Evolutionary conservation across 2,113 vertebrate species (phyloP).

Genomic region (Himantopus leucocephalus): DNA sequence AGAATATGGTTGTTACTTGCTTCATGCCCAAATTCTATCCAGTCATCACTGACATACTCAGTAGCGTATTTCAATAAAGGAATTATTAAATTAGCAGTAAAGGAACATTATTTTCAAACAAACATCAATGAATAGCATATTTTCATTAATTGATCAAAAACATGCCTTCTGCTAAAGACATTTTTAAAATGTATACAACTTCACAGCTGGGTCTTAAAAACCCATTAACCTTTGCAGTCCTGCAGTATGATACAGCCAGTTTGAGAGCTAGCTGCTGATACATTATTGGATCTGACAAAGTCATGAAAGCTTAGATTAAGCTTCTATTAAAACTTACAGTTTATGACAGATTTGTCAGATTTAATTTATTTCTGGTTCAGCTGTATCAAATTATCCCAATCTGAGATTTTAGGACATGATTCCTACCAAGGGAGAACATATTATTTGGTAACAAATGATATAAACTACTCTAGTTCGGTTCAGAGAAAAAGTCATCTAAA

Average conservation of each 20-base stretch:
- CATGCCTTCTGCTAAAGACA: neutral
- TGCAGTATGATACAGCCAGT: conserved; percentile 10
- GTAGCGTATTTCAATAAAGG: neutral
- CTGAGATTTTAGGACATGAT: conserved; percentile 52
- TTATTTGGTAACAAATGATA: conserved; percentile 40
- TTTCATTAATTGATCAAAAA: neutral
- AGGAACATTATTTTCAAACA: neutral
- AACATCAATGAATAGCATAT: neutral
- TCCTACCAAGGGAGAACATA: conserved; percentile 33
- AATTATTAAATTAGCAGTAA: neutral
- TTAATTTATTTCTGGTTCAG: conserved; percentile 74
- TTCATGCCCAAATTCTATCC: neutral
- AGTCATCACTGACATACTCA: neutral
- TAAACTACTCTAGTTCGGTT: neutral
- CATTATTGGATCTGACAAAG: conserved; percentile 76
- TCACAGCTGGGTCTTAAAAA: conserved; percentile 31
- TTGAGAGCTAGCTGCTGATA: conserved; percentile 50
- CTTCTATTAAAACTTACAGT: conserved; percentile 72
- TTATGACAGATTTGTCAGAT: conserved; percentile 77
- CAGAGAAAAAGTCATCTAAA: neutral
- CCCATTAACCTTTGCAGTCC: conserved; percentile 55
- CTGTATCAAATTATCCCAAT: conserved; percentile 69
- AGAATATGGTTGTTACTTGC: neutral
- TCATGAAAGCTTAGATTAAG: conserved; percentile 74
- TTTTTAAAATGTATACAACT: neutral